Conservation (phyloP, 2,797 vertebrate genomes). For the Oceanodroma leucorhoa region DNA sequence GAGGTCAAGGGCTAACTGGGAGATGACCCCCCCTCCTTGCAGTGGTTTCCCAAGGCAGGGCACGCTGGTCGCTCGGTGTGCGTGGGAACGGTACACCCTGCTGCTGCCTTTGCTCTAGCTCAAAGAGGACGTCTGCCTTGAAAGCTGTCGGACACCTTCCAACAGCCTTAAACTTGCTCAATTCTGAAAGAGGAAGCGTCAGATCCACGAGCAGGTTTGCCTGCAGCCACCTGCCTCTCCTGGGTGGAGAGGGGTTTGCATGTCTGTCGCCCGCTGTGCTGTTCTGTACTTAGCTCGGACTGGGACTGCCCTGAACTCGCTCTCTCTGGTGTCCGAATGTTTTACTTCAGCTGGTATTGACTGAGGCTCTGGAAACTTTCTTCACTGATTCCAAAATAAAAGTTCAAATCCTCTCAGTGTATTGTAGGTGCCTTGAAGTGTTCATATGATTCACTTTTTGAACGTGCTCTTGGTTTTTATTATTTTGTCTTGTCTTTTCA, state of each 20-base stretch:
- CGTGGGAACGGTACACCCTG: background rate
- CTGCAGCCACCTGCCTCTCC: background rate
- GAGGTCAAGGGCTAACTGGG: background rate
- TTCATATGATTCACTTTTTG: background rate
- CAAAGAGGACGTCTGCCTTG: background rate
- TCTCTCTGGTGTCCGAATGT: background rate
- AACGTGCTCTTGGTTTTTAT: rapidly evolving
- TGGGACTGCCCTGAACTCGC: background rate
- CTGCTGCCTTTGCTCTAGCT: background rate
- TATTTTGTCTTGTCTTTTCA: background rate
- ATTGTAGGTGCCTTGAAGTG: background rate
- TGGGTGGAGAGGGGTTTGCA: background rate
- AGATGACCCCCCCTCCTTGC: background rate
- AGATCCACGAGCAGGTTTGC: background rate
- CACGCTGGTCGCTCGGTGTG: background rate
- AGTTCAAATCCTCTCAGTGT: background rate
- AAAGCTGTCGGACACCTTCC: background rate
- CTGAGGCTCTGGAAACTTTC: background rate
- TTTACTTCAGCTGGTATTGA: background rate
- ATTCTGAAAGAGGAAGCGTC: background rate
- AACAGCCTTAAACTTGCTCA: background rate
- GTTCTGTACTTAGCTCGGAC: background rate
- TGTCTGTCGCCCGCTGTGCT: background rate
- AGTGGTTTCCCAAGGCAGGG: background rate
- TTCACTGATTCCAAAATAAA: background rate